phyloP scores from a whole-genome alignment of 2,888 invertebrate genomes.

The Plagodis pulveraria region DNA sequence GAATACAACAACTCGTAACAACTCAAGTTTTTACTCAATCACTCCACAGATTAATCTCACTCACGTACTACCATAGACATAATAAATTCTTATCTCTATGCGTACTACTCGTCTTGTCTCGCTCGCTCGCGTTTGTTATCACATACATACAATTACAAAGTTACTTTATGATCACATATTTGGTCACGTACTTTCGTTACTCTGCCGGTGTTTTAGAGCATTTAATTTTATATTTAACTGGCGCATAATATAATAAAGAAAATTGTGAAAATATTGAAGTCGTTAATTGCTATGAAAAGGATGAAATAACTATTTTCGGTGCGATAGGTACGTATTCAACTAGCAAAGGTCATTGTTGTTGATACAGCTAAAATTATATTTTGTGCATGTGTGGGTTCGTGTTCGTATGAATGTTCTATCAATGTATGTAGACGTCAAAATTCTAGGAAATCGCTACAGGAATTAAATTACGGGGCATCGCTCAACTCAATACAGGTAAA shows the following conservation, averaged over 20 bases:
- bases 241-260: slow-evolving; percentile 26
- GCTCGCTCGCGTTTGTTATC: no score
- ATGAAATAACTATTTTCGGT: slow-evolving; percentile 2
- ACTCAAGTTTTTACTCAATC: no score
- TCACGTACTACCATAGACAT: no score
- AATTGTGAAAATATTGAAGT: slow-evolving; percentile 21
- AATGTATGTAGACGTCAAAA: slow-evolving; percentile 67
- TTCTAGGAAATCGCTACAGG: slow-evolving; percentile 68
- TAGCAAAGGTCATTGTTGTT: slow-evolving; percentile 56
- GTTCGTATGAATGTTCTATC: not conserved
- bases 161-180: no score
- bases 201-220: no score
- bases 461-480: slow-evolving; percentile 42
- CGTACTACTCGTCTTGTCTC: no score
- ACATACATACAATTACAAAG: no score
- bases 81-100: no score
- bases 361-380: slow-evolving; percentile 71
- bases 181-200: no score
- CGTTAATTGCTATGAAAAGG: slow-evolving; percentile 1
- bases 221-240: not conserved
- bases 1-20: no score
- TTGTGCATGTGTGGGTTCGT: slow-evolving; percentile 52
- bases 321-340: slow-evolving; percentile 2
- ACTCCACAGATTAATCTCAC: no score
- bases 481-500: slow-evolving; percentile 71